Base-by-base conservation (phyloP, 2,113 vertebrate species). In the Clinocottus analis region DNA sequence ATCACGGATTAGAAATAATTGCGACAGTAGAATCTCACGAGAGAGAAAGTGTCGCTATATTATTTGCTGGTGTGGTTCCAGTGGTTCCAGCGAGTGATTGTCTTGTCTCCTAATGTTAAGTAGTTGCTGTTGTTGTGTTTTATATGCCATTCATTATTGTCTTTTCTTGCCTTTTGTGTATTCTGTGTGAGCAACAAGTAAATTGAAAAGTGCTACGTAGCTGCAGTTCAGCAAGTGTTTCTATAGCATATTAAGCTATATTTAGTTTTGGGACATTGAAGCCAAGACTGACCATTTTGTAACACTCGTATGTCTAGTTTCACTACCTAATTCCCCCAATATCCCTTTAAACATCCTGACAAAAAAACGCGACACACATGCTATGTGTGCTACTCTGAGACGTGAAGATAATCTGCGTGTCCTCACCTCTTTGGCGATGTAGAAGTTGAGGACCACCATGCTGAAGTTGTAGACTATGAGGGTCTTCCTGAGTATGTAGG, bases 361-460 rank as follows among this genome's bases (percentile, higher is more conserved):
- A 53, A 53, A 55, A 16, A n/a, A 68, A 14, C 3, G 5, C 0
- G 5, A 16, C 23, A 2, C n/a, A 17, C 11, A 5, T 4, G 47
- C 25, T n/a, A 19, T 27, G 17, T 43, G 37, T 47, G 4, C 19
- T n/a, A 6, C 21, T 25, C 19, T 31, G 12, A 43, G 1, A 33
- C 64, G n/a, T 31, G 19, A 51, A 5, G 25, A 49, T 49, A 17
- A 39, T 33, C 19, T 4, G 7, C 5, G 1, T 19, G 58, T 35
- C 41, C 27, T n/a, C 10, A 99, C 98, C 97, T 99, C 98, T 97
- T 97, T 98, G 93, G 96, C 97, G 95, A 99, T 99, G 94, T 97
- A 99, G 91, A 99, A 95, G 93, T 99, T 99, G 87, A 99, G 97
- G 76, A 99, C 93, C 94, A 99, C 98, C 98, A 99, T 99, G 80